phyloP scores from a whole-genome alignment of 2,888 invertebrate species.

The Calameuta idolon region DNA sequence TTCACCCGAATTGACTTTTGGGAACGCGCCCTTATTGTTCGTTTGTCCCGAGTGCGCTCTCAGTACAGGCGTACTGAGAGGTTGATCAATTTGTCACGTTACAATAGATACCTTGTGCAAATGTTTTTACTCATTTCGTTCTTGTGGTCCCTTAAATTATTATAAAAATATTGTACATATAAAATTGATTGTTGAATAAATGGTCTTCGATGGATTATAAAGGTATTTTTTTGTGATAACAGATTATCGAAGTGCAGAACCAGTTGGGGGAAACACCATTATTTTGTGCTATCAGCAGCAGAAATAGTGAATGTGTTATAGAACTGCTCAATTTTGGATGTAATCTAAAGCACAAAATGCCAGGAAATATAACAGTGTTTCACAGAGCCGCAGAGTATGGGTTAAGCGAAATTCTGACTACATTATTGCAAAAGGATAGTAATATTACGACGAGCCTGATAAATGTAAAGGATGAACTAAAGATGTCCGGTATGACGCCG shows the following conservation, averaged over 20 bases:
- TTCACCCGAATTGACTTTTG: too few species aligned
- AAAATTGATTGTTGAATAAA: background rate
- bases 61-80: too few species aligned
- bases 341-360: slow-evolving; percentile 65
- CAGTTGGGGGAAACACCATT: slow-evolving; percentile 69
- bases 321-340: slow-evolving; percentile 69
- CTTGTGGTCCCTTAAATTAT: background rate
- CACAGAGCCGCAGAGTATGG: slow-evolving; percentile 73
- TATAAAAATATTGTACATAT: background rate
- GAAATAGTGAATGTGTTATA: slow-evolving; percentile 67
- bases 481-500: slow-evolving; percentile 68
- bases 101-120: too few species aligned
- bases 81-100: too few species aligned
- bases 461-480: slow-evolving; percentile 58
- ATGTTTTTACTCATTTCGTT: too few species aligned
- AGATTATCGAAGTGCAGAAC: slow-evolving; percentile 42
- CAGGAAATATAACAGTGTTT: slow-evolving; percentile 70
- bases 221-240: background rate
- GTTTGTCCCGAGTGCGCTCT: too few species aligned
- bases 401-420: slow-evolving; percentile 69
- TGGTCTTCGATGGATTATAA: background rate
- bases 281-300: slow-evolving; percentile 67
- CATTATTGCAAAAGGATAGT: slow-evolving; percentile 66
- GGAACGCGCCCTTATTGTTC: too few species aligned
- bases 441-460: slow-evolving; percentile 20